Evolutionary conservation across 2,797 vertebrate species (phyloP).

Genomic region (Florisuga fusca): DNA sequence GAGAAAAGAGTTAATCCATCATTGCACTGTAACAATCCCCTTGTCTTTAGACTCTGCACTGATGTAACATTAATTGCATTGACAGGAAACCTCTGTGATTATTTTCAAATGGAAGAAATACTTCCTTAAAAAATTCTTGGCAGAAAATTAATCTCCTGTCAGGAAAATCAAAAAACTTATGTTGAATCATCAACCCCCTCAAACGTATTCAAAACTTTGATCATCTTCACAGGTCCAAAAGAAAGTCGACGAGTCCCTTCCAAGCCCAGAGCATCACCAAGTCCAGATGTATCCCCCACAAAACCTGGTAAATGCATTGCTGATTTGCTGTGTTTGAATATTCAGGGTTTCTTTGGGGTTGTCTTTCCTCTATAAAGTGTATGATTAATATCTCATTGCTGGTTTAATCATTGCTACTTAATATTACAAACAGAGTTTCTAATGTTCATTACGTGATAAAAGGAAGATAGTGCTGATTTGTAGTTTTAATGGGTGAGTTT

Average conservation of each 20-base stretch:
- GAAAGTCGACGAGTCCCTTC: constrained; percentile 12
- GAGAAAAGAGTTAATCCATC: not conserved
- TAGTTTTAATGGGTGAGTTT: not conserved
- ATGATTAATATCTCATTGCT: not conserved
- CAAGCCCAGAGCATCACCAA: constrained; percentile 33
- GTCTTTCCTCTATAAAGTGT: not conserved
- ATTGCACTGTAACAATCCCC: not conserved
- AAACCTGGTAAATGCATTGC: constrained; percentile 33
- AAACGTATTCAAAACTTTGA: not conserved
- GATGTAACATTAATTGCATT: not conserved
- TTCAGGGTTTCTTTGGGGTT: not conserved
- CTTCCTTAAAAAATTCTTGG: not conserved
- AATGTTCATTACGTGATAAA: not conserved
- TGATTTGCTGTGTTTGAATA: not conserved
- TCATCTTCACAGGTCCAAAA: constrained; percentile 22
- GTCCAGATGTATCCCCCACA: not conserved
- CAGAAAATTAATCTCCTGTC: not conserved
- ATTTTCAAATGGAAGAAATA: not conserved
- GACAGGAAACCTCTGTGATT: not conserved
- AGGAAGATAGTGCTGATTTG: not conserved
- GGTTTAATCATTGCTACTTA: not conserved
- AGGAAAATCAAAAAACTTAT: not conserved
- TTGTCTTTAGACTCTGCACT: not conserved
- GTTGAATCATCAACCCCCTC: not conserved
- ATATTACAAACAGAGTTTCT: not conserved